phyloP scores from a whole-genome alignment of 2,797 vertebrate species.

The Poeciliopsis paucimaculata region DNA sequence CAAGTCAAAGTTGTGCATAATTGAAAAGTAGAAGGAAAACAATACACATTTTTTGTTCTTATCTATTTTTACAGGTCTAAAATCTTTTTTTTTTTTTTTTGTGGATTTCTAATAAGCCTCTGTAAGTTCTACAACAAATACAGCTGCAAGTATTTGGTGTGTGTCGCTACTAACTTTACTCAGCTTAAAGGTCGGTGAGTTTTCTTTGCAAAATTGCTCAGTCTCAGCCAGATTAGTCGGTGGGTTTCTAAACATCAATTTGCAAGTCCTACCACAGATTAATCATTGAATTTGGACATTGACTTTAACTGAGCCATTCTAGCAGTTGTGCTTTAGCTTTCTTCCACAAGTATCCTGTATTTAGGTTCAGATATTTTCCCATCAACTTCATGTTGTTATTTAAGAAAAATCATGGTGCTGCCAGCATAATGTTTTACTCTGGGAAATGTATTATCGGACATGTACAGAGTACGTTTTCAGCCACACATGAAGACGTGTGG shows the following conservation, averaged over 20 bases:
- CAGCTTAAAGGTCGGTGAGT: neutral
- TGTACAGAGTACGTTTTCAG: neutral
- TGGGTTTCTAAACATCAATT: neutral
- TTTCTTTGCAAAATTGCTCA: neutral
- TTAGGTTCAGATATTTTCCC: neutral
- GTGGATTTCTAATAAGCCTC: neutral
- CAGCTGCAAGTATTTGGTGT: neutral
- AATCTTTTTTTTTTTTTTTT: neutral
- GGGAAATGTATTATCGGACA: neutral
- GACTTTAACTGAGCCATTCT: neutral
- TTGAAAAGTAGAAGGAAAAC: neutral
- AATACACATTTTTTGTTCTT: neutral
- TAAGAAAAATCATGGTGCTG: neutral
- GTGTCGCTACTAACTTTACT: neutral
- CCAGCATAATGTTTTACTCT: neutral
- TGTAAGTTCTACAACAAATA: neutral
- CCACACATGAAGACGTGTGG: neutral
- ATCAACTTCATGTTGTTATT: neutral
- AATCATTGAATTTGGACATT: neutral
- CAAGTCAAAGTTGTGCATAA: neutral
- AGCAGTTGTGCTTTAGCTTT: neutral
- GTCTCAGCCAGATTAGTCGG: neutral
- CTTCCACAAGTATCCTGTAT: neutral
- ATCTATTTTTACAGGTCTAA: neutral
- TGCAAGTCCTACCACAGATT: neutral